Percentiles rank a stretch among this genome's conserved stretches.
Conservation (phyloP, 2,113 vertebrate species). For the Mesocricetus auratus region DNA sequence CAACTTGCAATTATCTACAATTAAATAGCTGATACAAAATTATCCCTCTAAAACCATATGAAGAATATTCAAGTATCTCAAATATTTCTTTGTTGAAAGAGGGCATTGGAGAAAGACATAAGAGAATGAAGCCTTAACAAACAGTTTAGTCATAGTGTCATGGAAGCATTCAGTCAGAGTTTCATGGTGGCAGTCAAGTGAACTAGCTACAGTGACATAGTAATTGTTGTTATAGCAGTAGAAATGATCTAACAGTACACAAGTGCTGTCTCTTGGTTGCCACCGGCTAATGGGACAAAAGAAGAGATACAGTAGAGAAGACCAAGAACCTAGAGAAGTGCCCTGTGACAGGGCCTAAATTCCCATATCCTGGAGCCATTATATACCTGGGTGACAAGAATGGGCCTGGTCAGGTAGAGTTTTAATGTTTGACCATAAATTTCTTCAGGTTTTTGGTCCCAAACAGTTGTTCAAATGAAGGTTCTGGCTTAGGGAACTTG, state of each 20-base stretch:
- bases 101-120: background rate
- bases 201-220: slow-evolving; percentile 39
- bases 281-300: background rate
- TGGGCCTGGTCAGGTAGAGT: background rate
- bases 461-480: background rate
- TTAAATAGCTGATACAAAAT: background rate
- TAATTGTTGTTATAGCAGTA: background rate
- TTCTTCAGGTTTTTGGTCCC: background rate
- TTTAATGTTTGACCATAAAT: background rate
- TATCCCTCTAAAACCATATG: background rate
- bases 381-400: background rate
- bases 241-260: background rate
- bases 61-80: background rate
- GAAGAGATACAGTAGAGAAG: accelerated
- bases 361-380: accelerated
- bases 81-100: background rate
- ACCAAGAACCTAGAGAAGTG: accelerated
- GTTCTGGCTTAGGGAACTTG: background rate
- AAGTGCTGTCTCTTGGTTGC: background rate
- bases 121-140: background rate
- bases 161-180: background rate
- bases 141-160: background rate
- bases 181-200: background rate
- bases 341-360: background rate
- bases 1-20: background rate